Base-by-base conservation (phyloP, 2,888 invertebrate species). In the Tolmerus cingulatus region DNA sequence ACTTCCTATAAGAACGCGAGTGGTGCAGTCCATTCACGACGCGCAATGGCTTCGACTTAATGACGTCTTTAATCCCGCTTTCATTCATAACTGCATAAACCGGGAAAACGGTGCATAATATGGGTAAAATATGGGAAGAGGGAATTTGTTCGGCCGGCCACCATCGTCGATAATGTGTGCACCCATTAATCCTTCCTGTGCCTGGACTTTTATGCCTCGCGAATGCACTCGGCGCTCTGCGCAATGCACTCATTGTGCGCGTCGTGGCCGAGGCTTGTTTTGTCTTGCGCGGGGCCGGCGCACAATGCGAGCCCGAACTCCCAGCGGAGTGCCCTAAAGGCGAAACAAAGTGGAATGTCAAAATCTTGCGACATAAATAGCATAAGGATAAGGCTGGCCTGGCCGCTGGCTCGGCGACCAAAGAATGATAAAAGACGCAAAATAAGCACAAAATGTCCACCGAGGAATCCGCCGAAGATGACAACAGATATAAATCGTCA, bases 71-170 rank as follows among this genome's bases (percentile, higher is more conserved):
- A 84, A 84, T 74, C 40, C 40, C 30, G 14, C 66, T 27, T 84
- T 74, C 84, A 84, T 84, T 84, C 84, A 84, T 84, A 84, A 84
- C 40, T 57, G 84, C 57, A 30, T 23, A 43, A 74, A 40, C 40
- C 19, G 74, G 37, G 74, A 19, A 74, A 74, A 74, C 66, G 74
- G 66, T 74, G 66, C 40, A 66, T 84, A 84, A 66, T 40, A 84
- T 40, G 27, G 40, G 27, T 51, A 86, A 86, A 86, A 55, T 86
- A 77, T 86, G 85, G 87, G 88, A 76, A 79, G 66, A 51, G 19
- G 77, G 81, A 87, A 87, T 89, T 90, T 89, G 90, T 74, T 79
- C 46, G 19, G 23, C 9, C 74, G 95, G 94, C 94, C 89, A 94
- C 94, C 88, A 89, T 89, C 88, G 86, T 87, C 87, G 89, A 88